Evolutionary conservation across 2,888 invertebrate species (phyloP).

Genomic region (Aspidiotus rigidus): DNA sequence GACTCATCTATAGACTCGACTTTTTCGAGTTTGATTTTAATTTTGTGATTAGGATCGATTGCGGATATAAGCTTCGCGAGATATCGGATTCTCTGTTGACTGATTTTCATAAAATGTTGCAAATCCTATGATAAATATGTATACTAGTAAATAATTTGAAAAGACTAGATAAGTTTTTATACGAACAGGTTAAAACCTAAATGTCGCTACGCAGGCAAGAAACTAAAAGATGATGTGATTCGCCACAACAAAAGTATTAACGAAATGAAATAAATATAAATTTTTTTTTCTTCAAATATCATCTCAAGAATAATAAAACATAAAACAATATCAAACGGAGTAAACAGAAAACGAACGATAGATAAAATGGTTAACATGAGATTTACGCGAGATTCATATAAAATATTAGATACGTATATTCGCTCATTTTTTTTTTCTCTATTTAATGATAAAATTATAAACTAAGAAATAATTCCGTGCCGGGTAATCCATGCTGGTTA

Average conservation of each 20-base stretch:
- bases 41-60: slow-evolving; percentile 26
- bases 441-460: slow-evolving; percentile 8
- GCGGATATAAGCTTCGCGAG: slow-evolving; percentile 19
- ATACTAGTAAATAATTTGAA: slow-evolving; percentile 7
- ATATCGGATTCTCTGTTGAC: slow-evolving; percentile 28
- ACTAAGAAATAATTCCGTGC: slow-evolving; percentile 44
- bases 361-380: slow-evolving; percentile 4
- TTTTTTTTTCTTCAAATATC: slow-evolving; percentile 16
- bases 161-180: neutral
- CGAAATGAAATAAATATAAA: neutral
- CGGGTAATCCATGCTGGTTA: slow-evolving; percentile 73
- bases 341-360: slow-evolving; percentile 6
- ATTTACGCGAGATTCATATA: neutral
- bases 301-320: slow-evolving; percentile 27
- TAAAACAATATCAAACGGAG: slow-evolving; percentile 16
- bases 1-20: slow-evolving; percentile 23
- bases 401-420: too few species aligned
- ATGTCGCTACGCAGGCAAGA: neutral
- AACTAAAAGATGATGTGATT: neutral
- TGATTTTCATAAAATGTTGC: slow-evolving; percentile 24
- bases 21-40: slow-evolving; percentile 26
- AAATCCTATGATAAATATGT: slow-evolving; percentile 24
- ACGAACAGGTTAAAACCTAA: neutral
- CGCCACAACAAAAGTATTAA: slow-evolving; percentile 19
- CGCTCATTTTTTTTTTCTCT: neutral